Base-by-base conservation (phyloP, 1,140 invertebrate species). In the Platyura marginata region DNA sequence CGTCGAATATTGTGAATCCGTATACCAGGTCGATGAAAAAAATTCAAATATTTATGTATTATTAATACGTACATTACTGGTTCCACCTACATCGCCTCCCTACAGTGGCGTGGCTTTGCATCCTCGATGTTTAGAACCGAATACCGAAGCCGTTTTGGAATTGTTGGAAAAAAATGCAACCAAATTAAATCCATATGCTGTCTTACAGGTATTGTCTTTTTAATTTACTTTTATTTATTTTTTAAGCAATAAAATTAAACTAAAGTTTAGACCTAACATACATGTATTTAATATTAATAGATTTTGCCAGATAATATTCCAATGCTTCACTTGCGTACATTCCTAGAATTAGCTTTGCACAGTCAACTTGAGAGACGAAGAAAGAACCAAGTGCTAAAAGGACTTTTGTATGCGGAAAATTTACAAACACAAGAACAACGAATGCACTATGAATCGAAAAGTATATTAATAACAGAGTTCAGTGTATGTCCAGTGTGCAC, bases 401-500 rank as follows among this genome's bases (percentile, higher is more conserved):
- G 83, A 15, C 59, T 94, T 20, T 57, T 89, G 10, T 80, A 83
- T 51, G 80, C 87, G 0, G 86, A 92, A 62, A 75, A 84, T 58
- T 64, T 83, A 35, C 77, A 83, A 66, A 75, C 88, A 19, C 75
- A 86, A 58, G 77, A 84, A 52, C 67, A 81, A 47, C 72, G 84
- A 49, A 79, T 85, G 59, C 71, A 74, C 46, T 75, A 82, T 54
- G 79, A 91, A 56, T 81, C 79, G 2, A 78, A 86, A 57, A 81
- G 71, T 49, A 75, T 91, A 42, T 62, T 81, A 3, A 77, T 96
- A 48, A 85, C 76, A 11, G 88, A 94, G 51, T 77, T 79, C 45
- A 87, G 86, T 52, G 74, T 87, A 15, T 96, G 92, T 66, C 74
- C 75, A 10, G 86, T 87, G 2, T 97, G 92, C 56, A 88, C 85